These are phyloP conservation scores for Acanthopleura granulata DNA, from an alignment of 2,888 invertebrate species.

Conservation along the genomic window DNA sequence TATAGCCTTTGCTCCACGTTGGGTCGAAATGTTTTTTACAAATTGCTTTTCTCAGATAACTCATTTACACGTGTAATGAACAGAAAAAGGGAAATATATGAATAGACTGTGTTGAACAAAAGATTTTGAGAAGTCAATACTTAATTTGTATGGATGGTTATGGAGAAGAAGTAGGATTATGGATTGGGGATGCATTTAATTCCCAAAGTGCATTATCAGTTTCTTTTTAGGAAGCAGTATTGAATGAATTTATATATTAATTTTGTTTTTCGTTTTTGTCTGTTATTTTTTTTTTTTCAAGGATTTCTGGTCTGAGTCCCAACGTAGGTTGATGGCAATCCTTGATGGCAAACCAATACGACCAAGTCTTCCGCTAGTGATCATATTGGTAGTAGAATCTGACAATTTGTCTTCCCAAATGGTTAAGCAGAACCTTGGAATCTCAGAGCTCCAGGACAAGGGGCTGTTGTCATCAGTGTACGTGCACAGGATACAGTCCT, in stretches of 20 bases:
- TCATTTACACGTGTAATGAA: too few relatives aligned
- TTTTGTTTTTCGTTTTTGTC: not conserved
- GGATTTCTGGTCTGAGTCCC: conserved; percentile 43
- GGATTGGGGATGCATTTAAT: too few relatives aligned
- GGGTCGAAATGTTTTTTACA: too few relatives aligned
- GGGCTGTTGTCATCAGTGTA: conserved; percentile 41
- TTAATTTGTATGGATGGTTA: too few relatives aligned
- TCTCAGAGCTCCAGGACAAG: conserved; percentile 37
- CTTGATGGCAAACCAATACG: conserved; percentile 42
- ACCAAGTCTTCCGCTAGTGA: conserved; percentile 53
- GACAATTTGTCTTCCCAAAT: conserved; percentile 24
- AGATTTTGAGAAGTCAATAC: too few relatives aligned
- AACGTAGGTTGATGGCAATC: conserved; percentile 42
- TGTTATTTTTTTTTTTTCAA: conserved; percentile 27
- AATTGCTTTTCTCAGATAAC: too few relatives aligned
- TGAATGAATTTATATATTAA: not conserved
- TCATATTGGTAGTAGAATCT: conserved; percentile 40
- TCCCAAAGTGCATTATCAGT: too few relatives aligned
- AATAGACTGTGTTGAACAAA: too few relatives aligned
- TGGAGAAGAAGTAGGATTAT: too few relatives aligned
- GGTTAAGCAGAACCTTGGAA: conserved; percentile 26
- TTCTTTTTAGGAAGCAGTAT: too few relatives aligned
- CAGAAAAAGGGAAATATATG: too few relatives aligned
- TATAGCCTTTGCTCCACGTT: too few relatives aligned
- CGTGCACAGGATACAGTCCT: conserved; percentile 31